Conservation (phyloP, 2,797 vertebrate genomes). For the Coregonus suidteri region DNA sequence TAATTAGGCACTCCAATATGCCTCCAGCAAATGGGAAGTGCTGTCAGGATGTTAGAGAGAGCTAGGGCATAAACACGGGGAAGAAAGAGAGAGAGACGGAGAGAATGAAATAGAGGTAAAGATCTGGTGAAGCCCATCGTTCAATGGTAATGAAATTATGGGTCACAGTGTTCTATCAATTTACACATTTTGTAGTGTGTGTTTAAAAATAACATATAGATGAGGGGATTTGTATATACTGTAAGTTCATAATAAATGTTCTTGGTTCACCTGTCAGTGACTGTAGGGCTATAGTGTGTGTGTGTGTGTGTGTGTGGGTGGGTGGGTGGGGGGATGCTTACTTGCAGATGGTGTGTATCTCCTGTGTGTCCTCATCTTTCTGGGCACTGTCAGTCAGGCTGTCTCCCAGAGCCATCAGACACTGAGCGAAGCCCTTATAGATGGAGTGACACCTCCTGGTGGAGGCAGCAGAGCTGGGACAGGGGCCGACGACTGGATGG, state of each 20-base stretch:
- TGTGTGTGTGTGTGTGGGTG: conserved; percentile 12
- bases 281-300: background rate
- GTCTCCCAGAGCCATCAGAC: conserved; percentile 91
- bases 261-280: background rate
- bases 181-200: background rate
- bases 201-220: background rate
- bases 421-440: conserved; percentile 92
- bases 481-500: conserved; percentile 55
- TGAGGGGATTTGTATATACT: background rate
- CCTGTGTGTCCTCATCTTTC: conserved; percentile 77
- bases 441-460: conserved; percentile 85
- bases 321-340: conserved; percentile 53
- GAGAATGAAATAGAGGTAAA: background rate
- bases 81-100: conserved; percentile 8
- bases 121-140: background rate
- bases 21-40: background rate
- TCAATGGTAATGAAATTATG: background rate
- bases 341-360: conserved; percentile 94
- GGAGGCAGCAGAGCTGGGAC: conserved; percentile 67
- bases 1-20: background rate
- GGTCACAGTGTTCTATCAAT: background rate
- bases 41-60: background rate
- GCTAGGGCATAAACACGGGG: background rate
- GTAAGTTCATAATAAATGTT: background rate
- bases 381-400: conserved; percentile 81